A percentile compares a stretch with the other conserved stretches of the same genome.
These are phyloP conservation scores for Eospalax fontanierii DNA, from an alignment of 2,797 vertebrate species.

Conservation along the genomic window DNA sequence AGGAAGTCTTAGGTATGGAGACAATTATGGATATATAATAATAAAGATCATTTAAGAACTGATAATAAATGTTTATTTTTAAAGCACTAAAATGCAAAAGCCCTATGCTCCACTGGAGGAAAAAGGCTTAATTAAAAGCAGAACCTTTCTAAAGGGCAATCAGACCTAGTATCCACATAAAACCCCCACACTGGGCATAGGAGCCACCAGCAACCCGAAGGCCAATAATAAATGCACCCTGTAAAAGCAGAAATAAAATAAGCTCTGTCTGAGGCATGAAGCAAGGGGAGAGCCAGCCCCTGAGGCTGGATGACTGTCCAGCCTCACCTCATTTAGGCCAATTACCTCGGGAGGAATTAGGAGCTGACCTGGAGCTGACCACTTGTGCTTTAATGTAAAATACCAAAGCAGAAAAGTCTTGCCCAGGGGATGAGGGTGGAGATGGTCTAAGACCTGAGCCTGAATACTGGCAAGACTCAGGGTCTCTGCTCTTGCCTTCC, in stretches of 20 bases:
- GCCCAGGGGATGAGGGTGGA: neutral
- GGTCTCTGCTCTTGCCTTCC: neutral
- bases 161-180: constrained; percentile 69
- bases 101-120: neutral
- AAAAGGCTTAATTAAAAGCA: constrained; percentile 79
- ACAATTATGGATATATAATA: constrained; percentile 68
- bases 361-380: constrained; percentile 65
- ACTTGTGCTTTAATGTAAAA: constrained; percentile 18
- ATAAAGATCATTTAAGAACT: constrained; percentile 75
- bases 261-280: constrained; percentile 75
- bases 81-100: constrained; percentile 67
- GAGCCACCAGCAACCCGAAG: constrained; percentile 75
- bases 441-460: neutral
- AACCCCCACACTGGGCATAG: constrained; percentile 41
- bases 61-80: constrained; percentile 81
- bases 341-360: constrained; percentile 70
- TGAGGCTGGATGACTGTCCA: constrained; percentile 24
- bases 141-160: constrained; percentile 66
- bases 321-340: constrained; percentile 73
- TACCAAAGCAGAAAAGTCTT: neutral
- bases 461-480: fast-evolving
- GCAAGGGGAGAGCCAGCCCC: constrained; percentile 46
- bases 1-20: constrained; percentile 55
- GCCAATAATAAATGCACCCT: constrained; percentile 79
- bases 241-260: constrained; percentile 83